These are phyloP conservation scores for Cyrtodaria siliqua DNA, from an alignment of 2,888 invertebrate species.

Conservation along the genomic window DNA sequence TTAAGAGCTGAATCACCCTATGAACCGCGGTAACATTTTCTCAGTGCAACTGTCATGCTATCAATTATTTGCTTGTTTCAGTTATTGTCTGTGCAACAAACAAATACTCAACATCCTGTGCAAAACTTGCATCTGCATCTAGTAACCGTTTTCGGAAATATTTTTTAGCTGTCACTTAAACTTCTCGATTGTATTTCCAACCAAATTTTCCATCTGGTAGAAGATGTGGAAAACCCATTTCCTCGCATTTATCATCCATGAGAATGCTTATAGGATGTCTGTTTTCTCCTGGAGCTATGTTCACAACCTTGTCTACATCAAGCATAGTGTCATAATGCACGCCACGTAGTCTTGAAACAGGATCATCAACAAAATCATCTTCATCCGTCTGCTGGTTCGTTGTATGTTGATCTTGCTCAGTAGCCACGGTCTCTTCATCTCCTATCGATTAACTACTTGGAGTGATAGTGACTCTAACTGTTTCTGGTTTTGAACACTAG, in stretches of 20 bases:
- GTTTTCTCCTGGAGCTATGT: constrained; percentile 34
- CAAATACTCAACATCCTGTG: constrained; percentile 41
- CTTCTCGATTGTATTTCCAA: constrained; percentile 20
- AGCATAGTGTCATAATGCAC: constrained; percentile 28
- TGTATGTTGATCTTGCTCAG: too few species aligned
- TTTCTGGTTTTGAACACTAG: too few species aligned
- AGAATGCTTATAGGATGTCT: constrained; percentile 33
- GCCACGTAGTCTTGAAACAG: constrained; percentile 24
- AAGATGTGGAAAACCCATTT: constrained; percentile 33
- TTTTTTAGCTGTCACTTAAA: constrained; percentile 38
- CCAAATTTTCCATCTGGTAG: constrained; percentile 49
- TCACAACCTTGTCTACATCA: constrained; percentile 38
- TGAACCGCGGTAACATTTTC: constrained; percentile 13
- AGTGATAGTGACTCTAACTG: too few species aligned
- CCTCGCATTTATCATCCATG: constrained; percentile 40
- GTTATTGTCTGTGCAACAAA: constrained; percentile 45
- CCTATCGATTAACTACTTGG: too few species aligned
- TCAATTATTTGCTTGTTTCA: constrained; percentile 43
- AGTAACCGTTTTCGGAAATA: constrained; percentile 45
- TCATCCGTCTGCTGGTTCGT: too few species aligned
- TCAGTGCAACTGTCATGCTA: constrained; percentile 20
- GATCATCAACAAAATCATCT: constrained; percentile 13
- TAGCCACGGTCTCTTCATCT: constrained; percentile 9
- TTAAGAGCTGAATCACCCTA: constrained; percentile 6
- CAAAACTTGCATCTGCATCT: constrained; percentile 31